phyloP scores from a whole-genome alignment of 2,797 vertebrate genomes.

The Phoebastria nigripes region DNA sequence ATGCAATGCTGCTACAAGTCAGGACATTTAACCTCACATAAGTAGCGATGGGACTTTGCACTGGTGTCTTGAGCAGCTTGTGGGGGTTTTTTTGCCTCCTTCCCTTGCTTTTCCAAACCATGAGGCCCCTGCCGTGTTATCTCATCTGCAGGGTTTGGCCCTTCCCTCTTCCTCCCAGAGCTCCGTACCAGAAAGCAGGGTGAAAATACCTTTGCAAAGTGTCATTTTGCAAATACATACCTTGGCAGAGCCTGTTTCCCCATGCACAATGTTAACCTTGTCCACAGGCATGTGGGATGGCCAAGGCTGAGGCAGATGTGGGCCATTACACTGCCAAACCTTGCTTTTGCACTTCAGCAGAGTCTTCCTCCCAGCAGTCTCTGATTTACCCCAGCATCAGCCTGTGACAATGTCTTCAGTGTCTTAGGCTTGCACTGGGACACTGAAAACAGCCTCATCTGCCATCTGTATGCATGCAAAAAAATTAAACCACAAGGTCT shows the following conservation, averaged over 20 bases:
- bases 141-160: constrained; percentile 32
- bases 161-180: background rate
- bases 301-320: background rate
- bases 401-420: constrained; percentile 2
- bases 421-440: background rate
- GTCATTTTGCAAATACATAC: constrained; percentile 51
- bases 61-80: background rate
- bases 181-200: background rate
- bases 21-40: background rate
- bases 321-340: background rate
- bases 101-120: background rate
- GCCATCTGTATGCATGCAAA: background rate
- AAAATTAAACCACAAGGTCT: background rate
- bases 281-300: background rate
- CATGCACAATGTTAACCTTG: background rate
- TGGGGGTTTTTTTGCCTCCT: background rate
- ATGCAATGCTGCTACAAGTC: background rate
- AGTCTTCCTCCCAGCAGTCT: background rate
- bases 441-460: background rate
- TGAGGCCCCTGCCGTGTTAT: background rate
- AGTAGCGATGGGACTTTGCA: background rate
- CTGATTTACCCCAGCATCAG: background rate
- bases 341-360: background rate
- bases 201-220: constrained; percentile 40
- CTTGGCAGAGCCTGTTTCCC: constrained; percentile 30